Conservation (phyloP, 2,888 invertebrate species). For the Eilema caniola region DNA sequence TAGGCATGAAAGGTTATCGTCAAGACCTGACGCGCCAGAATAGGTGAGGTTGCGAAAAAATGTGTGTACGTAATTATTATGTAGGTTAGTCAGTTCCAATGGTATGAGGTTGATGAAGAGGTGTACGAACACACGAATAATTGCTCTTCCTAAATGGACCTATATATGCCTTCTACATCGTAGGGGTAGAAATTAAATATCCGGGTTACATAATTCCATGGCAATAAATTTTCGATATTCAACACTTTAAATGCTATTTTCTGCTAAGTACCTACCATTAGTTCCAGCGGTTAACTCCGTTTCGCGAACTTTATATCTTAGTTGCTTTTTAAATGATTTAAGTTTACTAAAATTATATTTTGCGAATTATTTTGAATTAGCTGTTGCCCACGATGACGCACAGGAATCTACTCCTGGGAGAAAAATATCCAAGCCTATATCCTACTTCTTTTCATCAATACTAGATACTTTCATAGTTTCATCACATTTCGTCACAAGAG, state of each 20-base stretch:
- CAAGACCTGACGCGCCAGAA: too few relatives aligned
- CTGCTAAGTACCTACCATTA: constrained; percentile 25
- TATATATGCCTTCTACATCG: neutral
- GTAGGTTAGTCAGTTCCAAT: too few relatives aligned
- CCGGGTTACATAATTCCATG: neutral
- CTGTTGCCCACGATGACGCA: neutral
- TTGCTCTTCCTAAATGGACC: neutral
- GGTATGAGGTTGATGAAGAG: too few relatives aligned
- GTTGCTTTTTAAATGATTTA: constrained; percentile 34
- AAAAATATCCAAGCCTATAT: neutral
- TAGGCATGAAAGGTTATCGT: too few relatives aligned
- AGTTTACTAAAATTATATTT: neutral
- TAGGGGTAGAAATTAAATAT: neutral
- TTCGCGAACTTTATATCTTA: constrained; percentile 35
- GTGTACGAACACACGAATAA: neutral
- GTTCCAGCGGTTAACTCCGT: constrained; percentile 39
- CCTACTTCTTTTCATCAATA: neutral
- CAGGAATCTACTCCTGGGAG: too few relatives aligned
- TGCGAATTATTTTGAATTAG: neutral
- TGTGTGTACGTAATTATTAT: too few relatives aligned
- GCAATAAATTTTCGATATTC: constrained; percentile 10
- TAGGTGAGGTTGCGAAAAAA: too few relatives aligned
- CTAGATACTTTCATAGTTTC: too few relatives aligned
- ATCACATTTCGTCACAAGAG: too few relatives aligned
- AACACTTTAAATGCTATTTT: constrained; percentile 5